Conservation (phyloP, 2,797 vertebrate species). For the Anguilla megastoma region DNA sequence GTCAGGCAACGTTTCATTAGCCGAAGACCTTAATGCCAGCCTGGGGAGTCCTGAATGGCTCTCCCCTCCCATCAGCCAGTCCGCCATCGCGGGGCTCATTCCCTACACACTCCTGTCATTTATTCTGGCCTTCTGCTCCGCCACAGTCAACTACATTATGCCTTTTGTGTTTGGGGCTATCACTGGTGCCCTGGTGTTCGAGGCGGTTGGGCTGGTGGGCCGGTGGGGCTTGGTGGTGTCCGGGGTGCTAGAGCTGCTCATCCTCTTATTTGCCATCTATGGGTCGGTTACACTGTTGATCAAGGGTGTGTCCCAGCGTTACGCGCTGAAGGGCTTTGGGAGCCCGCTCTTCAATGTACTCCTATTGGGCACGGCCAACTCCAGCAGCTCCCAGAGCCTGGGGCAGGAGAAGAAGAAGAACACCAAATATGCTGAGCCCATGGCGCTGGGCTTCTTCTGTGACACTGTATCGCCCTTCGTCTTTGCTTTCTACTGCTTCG, state of each 20-base stretch:
- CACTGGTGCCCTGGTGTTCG: constrained; percentile 77
- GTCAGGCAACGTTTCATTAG: constrained; percentile 1
- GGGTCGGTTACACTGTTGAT: constrained; percentile 78
- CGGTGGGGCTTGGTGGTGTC: constrained; percentile 79
- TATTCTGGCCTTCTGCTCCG: constrained; percentile 83
- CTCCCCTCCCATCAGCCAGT: constrained; percentile 59
- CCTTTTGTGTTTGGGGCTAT: constrained; percentile 87
- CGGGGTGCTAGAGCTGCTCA: constrained; percentile 76
- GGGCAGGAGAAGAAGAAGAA: constrained; percentile 88
- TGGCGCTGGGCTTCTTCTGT: constrained; percentile 84
- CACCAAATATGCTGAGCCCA: constrained; percentile 87
- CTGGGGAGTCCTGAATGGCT: neutral
- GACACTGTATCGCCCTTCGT: constrained; percentile 79
- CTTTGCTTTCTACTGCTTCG: constrained; percentile 83
- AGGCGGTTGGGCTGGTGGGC: constrained; percentile 74
- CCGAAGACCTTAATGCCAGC: constrained; percentile 37
- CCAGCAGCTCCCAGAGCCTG: constrained; percentile 64
- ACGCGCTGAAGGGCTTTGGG: constrained; percentile 82
- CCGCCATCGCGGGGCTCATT: constrained; percentile 79
- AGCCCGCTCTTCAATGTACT: constrained; percentile 86
- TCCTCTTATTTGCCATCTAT: constrained; percentile 79
- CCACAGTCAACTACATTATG: constrained; percentile 88
- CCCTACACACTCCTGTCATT: constrained; percentile 81
- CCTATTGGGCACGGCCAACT: constrained; percentile 75
- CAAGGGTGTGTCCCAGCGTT: constrained; percentile 83